Evolutionary conservation across 2,888 invertebrate genomes (phyloP).

Genomic region (Tetranychus truncatus): DNA sequence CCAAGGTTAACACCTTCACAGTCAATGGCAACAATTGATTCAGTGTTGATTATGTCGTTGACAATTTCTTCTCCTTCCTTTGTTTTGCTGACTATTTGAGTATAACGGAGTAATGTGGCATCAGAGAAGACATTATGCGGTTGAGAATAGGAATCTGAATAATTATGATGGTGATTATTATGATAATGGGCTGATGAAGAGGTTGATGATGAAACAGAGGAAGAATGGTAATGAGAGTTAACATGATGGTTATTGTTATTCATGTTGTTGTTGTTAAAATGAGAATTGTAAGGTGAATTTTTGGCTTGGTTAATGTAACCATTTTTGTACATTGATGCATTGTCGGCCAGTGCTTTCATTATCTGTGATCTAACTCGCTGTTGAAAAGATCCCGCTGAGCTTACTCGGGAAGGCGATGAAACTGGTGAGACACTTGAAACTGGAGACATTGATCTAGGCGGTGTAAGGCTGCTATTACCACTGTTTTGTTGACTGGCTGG

Average conservation of each 20-base stretch:
- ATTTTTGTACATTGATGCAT: slow-evolving; percentile 12
- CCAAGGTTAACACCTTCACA: slow-evolving; percentile 85
- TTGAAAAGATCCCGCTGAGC: slow-evolving; percentile 16
- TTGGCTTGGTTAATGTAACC: background rate
- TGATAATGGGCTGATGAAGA: background rate
- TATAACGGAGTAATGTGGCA: background rate
- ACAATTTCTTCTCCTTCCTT: slow-evolving; percentile 56
- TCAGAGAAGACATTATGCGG: background rate
- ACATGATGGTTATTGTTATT: slow-evolving; percentile 3
- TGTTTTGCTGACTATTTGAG: slow-evolving; percentile 49
- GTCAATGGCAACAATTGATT: slow-evolving; percentile 53
- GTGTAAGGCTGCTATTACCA: slow-evolving; percentile 27
- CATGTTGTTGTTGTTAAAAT: slow-evolving; percentile 8
- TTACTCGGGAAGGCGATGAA: slow-evolving; percentile 17
- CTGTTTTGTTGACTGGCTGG: slow-evolving; percentile 24
- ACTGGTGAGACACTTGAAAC: slow-evolving; percentile 16
- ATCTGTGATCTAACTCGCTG: slow-evolving; percentile 22
- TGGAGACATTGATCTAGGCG: slow-evolving; percentile 24
- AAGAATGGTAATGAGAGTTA: background rate
- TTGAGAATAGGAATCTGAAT: background rate
- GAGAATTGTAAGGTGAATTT: background rate
- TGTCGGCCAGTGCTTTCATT: slow-evolving; percentile 22
- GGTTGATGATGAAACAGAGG: background rate
- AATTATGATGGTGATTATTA: background rate
- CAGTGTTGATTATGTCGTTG: slow-evolving; percentile 31